Evolutionary conservation across 1,140 invertebrate species (phyloP).

Genomic region (Idris sp.): DNA sequence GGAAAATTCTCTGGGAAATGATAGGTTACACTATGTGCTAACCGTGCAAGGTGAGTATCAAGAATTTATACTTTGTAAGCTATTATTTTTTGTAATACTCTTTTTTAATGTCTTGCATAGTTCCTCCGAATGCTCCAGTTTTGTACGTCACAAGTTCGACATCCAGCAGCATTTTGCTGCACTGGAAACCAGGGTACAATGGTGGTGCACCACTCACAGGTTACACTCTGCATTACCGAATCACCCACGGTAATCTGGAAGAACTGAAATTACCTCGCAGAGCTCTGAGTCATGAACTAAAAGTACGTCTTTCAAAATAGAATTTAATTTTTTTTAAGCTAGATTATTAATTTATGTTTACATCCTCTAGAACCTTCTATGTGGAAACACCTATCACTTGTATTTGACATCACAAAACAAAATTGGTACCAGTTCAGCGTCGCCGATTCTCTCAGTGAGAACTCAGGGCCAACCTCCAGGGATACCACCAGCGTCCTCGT

Average conservation of each 20-base stretch:
- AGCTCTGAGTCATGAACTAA: slow-evolving; percentile 83
- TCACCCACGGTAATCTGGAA: slow-evolving; percentile 82
- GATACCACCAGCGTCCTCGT: slow-evolving; percentile 81
- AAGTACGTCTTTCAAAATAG: slow-evolving; percentile 74
- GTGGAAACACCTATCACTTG: slow-evolving; percentile 87
- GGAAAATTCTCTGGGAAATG: slow-evolving; percentile 85
- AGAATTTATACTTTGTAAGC: too few relatives aligned
- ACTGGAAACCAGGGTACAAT: slow-evolving; percentile 85
- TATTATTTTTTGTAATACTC: slow-evolving; percentile 16
- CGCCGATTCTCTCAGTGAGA: slow-evolving; percentile 83
- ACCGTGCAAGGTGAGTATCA: slow-evolving; percentile 79
- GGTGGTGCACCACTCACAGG: slow-evolving; percentile 84
- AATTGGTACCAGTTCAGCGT: slow-evolving; percentile 85
- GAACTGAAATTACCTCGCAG: slow-evolving; percentile 83
- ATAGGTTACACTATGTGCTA: slow-evolving; percentile 81
- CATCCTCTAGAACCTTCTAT: slow-evolving; percentile 80
- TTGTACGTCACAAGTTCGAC: slow-evolving; percentile 85
- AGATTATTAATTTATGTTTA: too few relatives aligned
- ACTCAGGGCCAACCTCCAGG: slow-evolving; percentile 86
- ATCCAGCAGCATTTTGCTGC: slow-evolving; percentile 83
- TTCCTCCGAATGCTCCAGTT: slow-evolving; percentile 84
- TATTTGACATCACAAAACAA: slow-evolving; percentile 85
- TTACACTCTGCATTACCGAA: slow-evolving; percentile 83
- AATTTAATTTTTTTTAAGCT: too few relatives aligned
- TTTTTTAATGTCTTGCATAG: slow-evolving; percentile 69